Evolutionary conservation across 2,888 invertebrate genomes (phyloP).

Genomic region (Epirrhoe alternata): DNA sequence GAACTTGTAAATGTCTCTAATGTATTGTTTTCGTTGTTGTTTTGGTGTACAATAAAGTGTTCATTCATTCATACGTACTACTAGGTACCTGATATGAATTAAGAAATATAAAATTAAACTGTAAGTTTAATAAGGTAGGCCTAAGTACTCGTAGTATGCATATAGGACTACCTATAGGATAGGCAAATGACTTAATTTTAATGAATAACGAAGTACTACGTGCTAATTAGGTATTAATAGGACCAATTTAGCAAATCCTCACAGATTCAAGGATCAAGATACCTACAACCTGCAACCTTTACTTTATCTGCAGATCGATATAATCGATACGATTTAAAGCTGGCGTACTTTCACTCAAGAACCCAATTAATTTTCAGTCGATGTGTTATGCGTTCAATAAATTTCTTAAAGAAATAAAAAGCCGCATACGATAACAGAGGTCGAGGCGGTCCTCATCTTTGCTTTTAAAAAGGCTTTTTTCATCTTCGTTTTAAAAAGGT

Average conservation of each 20-base stretch:
- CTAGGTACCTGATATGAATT: too few species aligned
- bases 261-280: constrained; percentile 31
- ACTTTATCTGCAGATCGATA: constrained; percentile 60
- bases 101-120: too few species aligned
- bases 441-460: constrained; percentile 55
- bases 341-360: constrained; percentile 72
- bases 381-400: constrained; percentile 74
- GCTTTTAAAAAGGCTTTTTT: constrained; percentile 73
- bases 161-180: too few species aligned
- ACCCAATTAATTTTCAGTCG: constrained; percentile 76
- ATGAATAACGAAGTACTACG: neutral
- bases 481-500: constrained; percentile 75
- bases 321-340: constrained; percentile 70
- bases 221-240: neutral
- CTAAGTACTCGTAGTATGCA: too few species aligned
- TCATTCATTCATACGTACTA: too few species aligned
- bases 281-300: constrained; percentile 42
- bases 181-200: too few species aligned
- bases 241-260: constrained; percentile 33
- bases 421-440: constrained; percentile 62
- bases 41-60: too few species aligned
- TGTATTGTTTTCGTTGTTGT: too few species aligned
- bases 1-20: too few species aligned
- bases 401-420: constrained; percentile 60
- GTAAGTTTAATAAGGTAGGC: too few species aligned